Conservation (phyloP, 1,140 invertebrate genomes). For the Papilio polytes region DNA sequence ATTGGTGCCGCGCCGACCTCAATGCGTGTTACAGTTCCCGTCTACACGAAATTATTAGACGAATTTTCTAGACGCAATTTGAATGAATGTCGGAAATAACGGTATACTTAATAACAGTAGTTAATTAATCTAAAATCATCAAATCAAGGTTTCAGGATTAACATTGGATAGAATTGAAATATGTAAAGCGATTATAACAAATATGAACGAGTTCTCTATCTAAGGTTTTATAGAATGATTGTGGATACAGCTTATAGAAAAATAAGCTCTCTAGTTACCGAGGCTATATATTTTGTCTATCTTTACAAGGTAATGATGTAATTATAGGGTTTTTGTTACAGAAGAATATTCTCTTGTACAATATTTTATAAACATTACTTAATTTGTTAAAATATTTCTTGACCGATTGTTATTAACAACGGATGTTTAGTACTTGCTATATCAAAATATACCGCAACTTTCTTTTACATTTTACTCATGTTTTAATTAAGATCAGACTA, state of each 20-base stretch:
- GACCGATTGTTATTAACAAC: background rate
- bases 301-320: background rate
- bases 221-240: no score
- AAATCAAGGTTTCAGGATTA: no score
- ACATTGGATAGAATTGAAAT: no score
- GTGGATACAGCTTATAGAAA: no score
- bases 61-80: background rate
- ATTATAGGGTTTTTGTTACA: background rate
- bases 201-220: no score
- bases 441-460: background rate
- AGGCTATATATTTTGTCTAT: no score
- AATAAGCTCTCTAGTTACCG: no score
- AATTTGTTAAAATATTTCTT: background rate
- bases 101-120: no score
- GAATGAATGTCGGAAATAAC: background rate
- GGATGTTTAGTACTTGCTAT: background rate
- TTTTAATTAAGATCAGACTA: background rate
- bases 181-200: no score
- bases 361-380: background rate
- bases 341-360: background rate
- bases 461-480: slow-evolving; percentile 11
- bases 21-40: background rate
- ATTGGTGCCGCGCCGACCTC: background rate
- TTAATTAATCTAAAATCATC: no score
- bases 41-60: background rate